Percentiles rank a stretch among this genome's conserved stretches.
phyloP scores from a whole-genome alignment of 2,113 vertebrate species.

The Pseudonaja textilis region DNA sequence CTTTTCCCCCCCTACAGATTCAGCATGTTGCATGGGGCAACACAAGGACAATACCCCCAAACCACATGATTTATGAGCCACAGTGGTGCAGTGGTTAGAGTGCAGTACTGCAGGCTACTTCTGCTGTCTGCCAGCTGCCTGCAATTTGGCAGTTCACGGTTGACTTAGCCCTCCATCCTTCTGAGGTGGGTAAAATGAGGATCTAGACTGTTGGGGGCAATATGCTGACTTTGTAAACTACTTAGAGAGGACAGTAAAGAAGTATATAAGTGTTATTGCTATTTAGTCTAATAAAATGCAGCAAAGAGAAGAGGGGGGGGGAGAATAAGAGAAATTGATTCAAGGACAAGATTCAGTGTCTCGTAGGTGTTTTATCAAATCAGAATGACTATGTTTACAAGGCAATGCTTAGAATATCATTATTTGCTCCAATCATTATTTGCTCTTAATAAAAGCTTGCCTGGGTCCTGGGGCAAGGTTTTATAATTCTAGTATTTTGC shows the following conservation, averaged over 20 bases:
- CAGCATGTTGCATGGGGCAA: not conserved
- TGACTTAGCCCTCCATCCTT: too few species aligned
- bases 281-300: not conserved
- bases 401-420: not conserved
- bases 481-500: not conserved
- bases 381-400: not conserved
- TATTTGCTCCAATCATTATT: not conserved
- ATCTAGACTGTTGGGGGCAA: too few species aligned
- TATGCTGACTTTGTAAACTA: too few species aligned
- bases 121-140: too few species aligned
- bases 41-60: not conserved
- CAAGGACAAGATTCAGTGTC: not conserved
- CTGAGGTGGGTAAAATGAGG: too few species aligned
- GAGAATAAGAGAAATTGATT: not conserved
- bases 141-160: too few species aligned
- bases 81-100: too few species aligned
- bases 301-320: not conserved
- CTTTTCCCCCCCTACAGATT: not conserved
- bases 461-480: not conserved
- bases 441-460: not conserved
- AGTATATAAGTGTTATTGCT: not conserved
- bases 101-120: too few species aligned
- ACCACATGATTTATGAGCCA: not conserved
- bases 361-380: not conserved
- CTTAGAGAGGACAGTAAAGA: too few species aligned